phyloP scores from a whole-genome alignment of 2,888 invertebrate genomes.

The Eurytoma adleriae region DNA sequence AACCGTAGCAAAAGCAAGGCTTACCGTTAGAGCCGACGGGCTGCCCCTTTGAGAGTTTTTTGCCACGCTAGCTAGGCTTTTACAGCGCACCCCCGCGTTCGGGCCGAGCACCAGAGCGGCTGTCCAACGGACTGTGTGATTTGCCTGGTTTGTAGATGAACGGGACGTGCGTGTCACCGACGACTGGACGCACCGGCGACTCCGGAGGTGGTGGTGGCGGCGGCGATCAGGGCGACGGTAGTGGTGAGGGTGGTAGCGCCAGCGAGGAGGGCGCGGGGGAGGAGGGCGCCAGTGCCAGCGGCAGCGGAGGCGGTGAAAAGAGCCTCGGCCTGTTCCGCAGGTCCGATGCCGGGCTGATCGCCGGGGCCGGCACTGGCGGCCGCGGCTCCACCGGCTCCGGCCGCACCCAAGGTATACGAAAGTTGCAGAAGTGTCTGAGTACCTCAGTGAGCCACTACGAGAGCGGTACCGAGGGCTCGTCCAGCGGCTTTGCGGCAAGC shows the following conservation, averaged over 20 bases:
- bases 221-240: constrained; percentile 62
- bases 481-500: constrained; percentile 73
- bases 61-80: background rate
- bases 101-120: constrained; percentile 1
- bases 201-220: constrained; percentile 63
- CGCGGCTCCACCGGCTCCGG: constrained; percentile 60
- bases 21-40: no score
- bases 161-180: constrained; percentile 85
- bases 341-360: constrained; percentile 51
- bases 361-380: constrained; percentile 61
- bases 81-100: background rate
- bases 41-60: constrained; percentile 1
- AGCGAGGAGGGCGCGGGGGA: constrained; percentile 36
- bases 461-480: constrained; percentile 66
- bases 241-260: constrained; percentile 58
- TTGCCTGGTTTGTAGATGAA: constrained; percentile 81
- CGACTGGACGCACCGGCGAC: constrained; percentile 69
- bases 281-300: constrained; percentile 60
- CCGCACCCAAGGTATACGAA: constrained; percentile 96
- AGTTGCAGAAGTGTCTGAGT: constrained; percentile 94
- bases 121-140: constrained; percentile 40
- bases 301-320: constrained; percentile 62
- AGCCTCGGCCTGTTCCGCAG: constrained; percentile 53
- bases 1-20: background rate
- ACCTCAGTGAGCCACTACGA: constrained; percentile 84